These are phyloP conservation scores for Acropora yongei DNA, from an alignment of 64 coral and sea anemone species.

Conservation along the genomic window DNA sequence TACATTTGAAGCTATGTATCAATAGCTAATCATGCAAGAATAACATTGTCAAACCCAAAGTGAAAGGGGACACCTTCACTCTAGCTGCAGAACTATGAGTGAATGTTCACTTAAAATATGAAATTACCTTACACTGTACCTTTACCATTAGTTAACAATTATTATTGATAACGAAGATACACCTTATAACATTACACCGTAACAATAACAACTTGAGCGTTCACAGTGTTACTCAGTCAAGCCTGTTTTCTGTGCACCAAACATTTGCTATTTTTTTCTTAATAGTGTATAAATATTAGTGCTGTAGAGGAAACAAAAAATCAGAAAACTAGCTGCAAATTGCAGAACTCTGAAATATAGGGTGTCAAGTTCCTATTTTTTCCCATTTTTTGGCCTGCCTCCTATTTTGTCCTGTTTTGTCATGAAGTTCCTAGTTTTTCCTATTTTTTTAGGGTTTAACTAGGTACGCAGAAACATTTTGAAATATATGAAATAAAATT, in stretches of 20 bases:
- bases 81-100: constrained; percentile 9
- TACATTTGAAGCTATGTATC: neutral
- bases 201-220: constrained; percentile 9
- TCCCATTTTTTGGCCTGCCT: too few species aligned
- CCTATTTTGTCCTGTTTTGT: too few species aligned
- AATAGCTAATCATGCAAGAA: constrained; percentile 2
- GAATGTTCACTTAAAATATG: neutral
- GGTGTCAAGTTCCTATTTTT: too few species aligned
- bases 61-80: neutral
- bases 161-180: neutral
- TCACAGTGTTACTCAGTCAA: neutral
- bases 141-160: neutral
- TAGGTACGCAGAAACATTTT: neutral
- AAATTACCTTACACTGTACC: neutral
- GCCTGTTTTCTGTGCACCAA: neutral
- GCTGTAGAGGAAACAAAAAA: neutral
- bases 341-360: neutral
- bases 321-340: neutral
- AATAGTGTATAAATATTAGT: neutral
- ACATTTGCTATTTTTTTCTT: constrained; percentile 4
- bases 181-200: neutral
- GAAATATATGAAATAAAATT: neutral
- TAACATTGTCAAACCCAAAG: neutral
- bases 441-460: too few species aligned
- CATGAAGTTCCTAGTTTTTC: too few species aligned